Base-by-base conservation (phyloP, 2,888 invertebrate species). In the Mythimna vitellina region DNA sequence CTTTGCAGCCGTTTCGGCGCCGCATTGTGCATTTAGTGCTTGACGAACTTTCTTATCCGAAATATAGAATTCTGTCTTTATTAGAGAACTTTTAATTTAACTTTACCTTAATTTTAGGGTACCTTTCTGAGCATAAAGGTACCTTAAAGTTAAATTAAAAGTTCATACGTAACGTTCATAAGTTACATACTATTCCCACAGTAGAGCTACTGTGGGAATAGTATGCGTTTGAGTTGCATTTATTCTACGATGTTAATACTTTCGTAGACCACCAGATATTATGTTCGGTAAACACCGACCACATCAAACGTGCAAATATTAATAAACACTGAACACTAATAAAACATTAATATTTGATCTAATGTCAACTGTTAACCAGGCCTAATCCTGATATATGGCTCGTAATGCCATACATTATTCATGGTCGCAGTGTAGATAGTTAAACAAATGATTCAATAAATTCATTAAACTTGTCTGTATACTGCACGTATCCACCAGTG, bases 371-470 rank as follows among this genome's bases (percentile, higher is more conserved):
- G 25, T 65, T 12, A 60, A 54, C 42, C 61, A 42, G 49, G 2
- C n/a, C 14, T 49, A 22, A 46, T 56, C 25, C 60, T 61, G 35
- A 46, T 57, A 46, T 54, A 65, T 65, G 32, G 20, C 42, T 73
- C 57, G 12, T 32, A 60, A 72, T 65, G n/a, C 20, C 17, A 65
- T 74, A 38, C 22, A 79, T 67, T 74, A 67, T 74, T 62, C 58
- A 74, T 35, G 29, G 46, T 32, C 9, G 2, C 32, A 61, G 22
- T 58, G 56, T 53, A 66, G 22, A 42, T 78, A 61, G 64, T 78
- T 57, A 57, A 70, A 70, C 70, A 81, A 79, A 83, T 79, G 58
- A 73, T 72, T 64, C 60, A 58, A 65, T 81, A 82, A 76, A 82
- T 84, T 79, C 62, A 73, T 79, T 73, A 69, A 67, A 76, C 57